A percentile compares a stretch with the other conserved stretches of the same genome.
These are phyloP conservation scores for Lucilia cuprina DNA, from an alignment of 1,140 invertebrate genomes.

Conservation along the genomic window DNA sequence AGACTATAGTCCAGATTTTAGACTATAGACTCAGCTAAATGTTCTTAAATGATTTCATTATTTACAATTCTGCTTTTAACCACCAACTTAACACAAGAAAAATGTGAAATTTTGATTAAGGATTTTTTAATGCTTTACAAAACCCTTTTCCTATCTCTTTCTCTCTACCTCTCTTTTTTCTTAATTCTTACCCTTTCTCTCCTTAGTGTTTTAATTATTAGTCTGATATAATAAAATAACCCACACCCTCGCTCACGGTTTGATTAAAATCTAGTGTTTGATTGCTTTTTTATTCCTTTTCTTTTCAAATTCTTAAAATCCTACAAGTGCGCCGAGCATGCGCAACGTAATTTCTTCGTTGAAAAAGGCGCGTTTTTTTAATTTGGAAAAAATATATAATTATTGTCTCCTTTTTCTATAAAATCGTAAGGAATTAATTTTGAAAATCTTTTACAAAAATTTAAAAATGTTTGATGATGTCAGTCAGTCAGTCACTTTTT, in stretches of 20 bases:
- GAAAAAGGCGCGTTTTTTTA: not conserved
- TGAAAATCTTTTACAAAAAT: not conserved
- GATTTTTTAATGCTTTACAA: constrained; percentile 6
- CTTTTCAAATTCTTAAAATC: not conserved
- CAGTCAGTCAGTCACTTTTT: not conserved
- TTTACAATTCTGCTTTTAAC: too few relatives aligned
- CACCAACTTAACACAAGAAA: not conserved
- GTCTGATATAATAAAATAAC: constrained; percentile 12
- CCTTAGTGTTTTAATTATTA: not conserved
- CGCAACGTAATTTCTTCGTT: not conserved
- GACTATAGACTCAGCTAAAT: not conserved
- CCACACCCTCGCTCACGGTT: not conserved
- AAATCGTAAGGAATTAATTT: not conserved
- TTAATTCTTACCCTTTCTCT: not conserved
- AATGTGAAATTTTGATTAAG: constrained; percentile 21
- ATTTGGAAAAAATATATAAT: not conserved
- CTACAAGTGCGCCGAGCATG: constrained; percentile 18
- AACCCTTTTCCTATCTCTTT: not conserved
- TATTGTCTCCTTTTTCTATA: constrained; percentile 11
- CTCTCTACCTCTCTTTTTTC: not conserved
- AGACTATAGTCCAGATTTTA: not conserved
- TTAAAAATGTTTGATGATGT: not conserved
- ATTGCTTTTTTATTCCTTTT: too few relatives aligned
- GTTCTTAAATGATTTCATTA: too few relatives aligned
- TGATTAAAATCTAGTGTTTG: not conserved